A percentile compares a stretch with the other conserved stretches of the same genome.
phyloP scores from a whole-genome alignment of 2,888 invertebrate genomes.

The Megastigmus dorsalis region DNA sequence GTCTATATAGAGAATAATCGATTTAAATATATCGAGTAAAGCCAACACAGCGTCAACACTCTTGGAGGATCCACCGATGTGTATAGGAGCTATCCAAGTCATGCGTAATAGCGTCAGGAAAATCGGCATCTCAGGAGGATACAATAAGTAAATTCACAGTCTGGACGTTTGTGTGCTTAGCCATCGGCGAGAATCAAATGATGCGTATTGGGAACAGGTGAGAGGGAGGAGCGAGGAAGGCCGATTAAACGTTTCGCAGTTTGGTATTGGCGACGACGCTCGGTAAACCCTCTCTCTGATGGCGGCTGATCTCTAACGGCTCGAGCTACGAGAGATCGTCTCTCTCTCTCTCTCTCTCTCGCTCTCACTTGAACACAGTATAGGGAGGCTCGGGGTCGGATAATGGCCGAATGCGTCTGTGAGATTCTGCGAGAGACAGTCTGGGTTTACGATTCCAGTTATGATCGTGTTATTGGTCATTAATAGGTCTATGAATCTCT shows the following conservation, averaged over 20 bases:
- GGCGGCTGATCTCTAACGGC: neutral
- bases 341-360: neutral
- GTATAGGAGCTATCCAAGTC: too few species aligned
- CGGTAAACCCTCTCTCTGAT: conserved; percentile 6
- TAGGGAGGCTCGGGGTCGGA: conserved; percentile 1
- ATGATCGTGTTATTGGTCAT: conserved; percentile 37
- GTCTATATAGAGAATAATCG: too few species aligned
- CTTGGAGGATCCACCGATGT: too few species aligned
- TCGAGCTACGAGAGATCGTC: neutral
- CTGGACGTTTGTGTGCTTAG: neutral
- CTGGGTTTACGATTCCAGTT: conserved; percentile 37
- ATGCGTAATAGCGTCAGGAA: too few species aligned
- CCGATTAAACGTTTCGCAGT: conserved; percentile 11
- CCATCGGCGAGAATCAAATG: conserved; percentile 22
- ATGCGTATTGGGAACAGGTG: neutral
- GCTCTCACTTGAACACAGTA: neutral
- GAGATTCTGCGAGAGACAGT: conserved; percentile 30
- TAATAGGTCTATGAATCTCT: conserved; percentile 42
- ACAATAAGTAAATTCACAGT: conserved; percentile 21
- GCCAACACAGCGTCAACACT: too few species aligned
- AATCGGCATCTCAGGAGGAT: too few species aligned
- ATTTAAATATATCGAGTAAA: too few species aligned
- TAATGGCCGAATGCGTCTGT: conserved; percentile 29
- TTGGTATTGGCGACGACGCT: neutral
- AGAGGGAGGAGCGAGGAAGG: too few species aligned